These are phyloP conservation scores for Adela reaumurella DNA, from an alignment of 2,888 invertebrate species.

Conservation along the genomic window DNA sequence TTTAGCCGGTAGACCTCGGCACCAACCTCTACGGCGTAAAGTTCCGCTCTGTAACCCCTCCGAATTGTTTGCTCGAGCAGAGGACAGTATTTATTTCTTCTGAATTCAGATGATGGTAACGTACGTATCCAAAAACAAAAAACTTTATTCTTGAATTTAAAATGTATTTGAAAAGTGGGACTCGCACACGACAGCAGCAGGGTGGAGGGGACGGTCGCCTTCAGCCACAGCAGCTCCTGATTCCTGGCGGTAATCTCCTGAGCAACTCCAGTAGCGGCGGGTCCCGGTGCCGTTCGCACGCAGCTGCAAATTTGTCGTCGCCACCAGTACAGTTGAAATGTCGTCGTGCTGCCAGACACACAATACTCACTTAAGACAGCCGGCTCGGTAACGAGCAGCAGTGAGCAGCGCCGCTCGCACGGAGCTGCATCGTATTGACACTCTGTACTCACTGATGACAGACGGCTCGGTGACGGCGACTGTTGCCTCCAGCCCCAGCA, in stretches of 20 bases:
- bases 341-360: too few relatives aligned
- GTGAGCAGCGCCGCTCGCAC: too few relatives aligned
- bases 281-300: slow-evolving; percentile 35
- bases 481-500: slow-evolving; percentile 35
- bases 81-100: too few relatives aligned
- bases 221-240: slow-evolving; percentile 39
- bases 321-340: slow-evolving; percentile 64
- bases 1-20: too few relatives aligned
- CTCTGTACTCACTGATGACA: slow-evolving; percentile 39
- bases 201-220: slow-evolving; percentile 35
- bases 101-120: too few relatives aligned
- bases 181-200: slow-evolving; percentile 49
- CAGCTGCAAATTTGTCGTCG: slow-evolving; percentile 50
- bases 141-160: too few relatives aligned
- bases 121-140: too few relatives aligned
- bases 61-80: too few relatives aligned
- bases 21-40: too few relatives aligned
- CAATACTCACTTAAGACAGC: too few relatives aligned
- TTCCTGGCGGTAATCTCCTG: slow-evolving; percentile 40
- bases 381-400: too few relatives aligned
- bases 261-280: slow-evolving; percentile 41
- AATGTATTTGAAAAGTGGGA: slow-evolving; percentile 14
- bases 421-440: slow-evolving; percentile 3
- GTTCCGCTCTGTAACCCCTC: too few relatives aligned
- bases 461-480: slow-evolving; percentile 42